Evolutionary conservation across 1,140 invertebrate genomes (phyloP).

Genomic region (Drosophila bocqueti): DNA sequence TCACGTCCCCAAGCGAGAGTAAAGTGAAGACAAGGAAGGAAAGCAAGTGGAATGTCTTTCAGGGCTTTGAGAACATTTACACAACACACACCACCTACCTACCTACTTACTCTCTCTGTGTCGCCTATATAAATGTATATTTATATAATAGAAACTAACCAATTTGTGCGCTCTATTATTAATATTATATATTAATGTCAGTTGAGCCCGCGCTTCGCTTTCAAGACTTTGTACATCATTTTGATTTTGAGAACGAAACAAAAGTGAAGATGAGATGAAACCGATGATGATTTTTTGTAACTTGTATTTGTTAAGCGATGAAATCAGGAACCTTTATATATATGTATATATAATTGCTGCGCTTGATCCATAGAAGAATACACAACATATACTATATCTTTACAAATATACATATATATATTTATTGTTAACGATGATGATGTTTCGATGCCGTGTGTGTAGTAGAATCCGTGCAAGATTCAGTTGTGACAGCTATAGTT

Average conservation of each 20-base stretch:
- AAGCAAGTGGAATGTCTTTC: slow-evolving; percentile 29
- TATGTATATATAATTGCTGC: slow-evolving; percentile 45
- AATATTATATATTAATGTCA: slow-evolving; percentile 83
- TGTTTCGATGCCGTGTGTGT: slow-evolving; percentile 51
- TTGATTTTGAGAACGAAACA: slow-evolving; percentile 34
- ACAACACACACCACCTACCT: slow-evolving; percentile 20
- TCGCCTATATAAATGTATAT: slow-evolving; percentile 49
- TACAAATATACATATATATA: slow-evolving; percentile 40
- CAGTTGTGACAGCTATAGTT: slow-evolving; percentile 51
- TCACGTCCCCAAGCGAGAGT: slow-evolving; percentile 44
- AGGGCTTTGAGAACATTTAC: slow-evolving; percentile 55
- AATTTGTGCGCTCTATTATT: slow-evolving; percentile 67
- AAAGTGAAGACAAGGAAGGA: slow-evolving; percentile 21
- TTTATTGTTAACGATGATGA: slow-evolving; percentile 43
- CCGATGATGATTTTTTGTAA: slow-evolving; percentile 38
- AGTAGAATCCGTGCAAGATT: slow-evolving; percentile 44
- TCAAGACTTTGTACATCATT: slow-evolving; percentile 59
- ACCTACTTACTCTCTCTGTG: slow-evolving; percentile 19
- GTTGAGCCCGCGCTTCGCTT: slow-evolving; percentile 63
- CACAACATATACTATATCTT: slow-evolving; percentile 28
- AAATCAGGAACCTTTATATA: slow-evolving; percentile 53
- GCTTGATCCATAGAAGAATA: slow-evolving; percentile 51
- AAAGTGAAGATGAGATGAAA: neutral
- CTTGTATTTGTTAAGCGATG: slow-evolving; percentile 50
- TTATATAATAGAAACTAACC: slow-evolving; percentile 53